These are phyloP conservation scores for Sphenopsis melanotis DNA, from an alignment of 2,797 vertebrate genomes.

Conservation along the genomic window DNA sequence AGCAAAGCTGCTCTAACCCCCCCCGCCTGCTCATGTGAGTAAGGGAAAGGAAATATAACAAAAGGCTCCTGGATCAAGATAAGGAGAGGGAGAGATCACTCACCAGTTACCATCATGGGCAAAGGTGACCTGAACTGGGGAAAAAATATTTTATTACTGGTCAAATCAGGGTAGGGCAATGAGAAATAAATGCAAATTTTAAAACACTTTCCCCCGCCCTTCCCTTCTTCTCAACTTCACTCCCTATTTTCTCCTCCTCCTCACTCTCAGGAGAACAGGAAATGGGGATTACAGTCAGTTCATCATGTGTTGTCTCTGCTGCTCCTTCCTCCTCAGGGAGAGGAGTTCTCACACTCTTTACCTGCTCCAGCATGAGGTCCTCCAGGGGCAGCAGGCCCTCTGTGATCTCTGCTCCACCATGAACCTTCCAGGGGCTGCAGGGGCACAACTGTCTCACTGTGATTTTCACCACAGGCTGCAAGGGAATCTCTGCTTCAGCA, in stretches of 20 bases:
- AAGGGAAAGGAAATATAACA: background rate
- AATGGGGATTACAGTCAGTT: rapidly evolving
- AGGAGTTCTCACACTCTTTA: background rate
- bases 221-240: background rate
- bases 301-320: background rate
- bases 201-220: background rate
- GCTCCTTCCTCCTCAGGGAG: background rate
- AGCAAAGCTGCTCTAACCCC: background rate
- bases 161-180: background rate
- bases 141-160: background rate
- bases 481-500: background rate
- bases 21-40: background rate
- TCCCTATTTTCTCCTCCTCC: background rate
- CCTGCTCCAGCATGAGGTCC: background rate
- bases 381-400: background rate
- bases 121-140: background rate
- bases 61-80: background rate
- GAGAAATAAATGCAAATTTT: background rate
- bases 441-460: background rate
- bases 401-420: background rate
- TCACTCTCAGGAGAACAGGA: rapidly evolving
- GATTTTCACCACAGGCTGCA: background rate
- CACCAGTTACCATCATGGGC: background rate
- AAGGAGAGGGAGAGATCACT: background rate
- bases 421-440: background rate